Conservation (phyloP, 1,140 invertebrate genomes). For the Trachymyrmex cornetzi region DNA sequence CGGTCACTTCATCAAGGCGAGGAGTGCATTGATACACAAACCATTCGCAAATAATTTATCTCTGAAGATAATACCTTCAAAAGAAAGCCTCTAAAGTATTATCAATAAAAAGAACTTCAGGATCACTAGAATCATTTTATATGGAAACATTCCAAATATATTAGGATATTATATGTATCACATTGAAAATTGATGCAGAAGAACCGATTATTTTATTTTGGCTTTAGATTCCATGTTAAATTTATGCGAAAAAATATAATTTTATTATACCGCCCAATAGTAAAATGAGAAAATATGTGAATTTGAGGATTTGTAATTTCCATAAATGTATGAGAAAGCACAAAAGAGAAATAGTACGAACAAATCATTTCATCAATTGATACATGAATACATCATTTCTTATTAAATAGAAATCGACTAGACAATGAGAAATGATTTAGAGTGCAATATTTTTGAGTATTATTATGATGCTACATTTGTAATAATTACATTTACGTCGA, state of each 20-base stretch:
- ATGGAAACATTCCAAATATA: not conserved
- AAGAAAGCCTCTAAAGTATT: no score
- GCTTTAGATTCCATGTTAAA: not conserved
- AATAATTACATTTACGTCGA: conserved; percentile 23
- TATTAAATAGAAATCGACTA: conserved; percentile 12
- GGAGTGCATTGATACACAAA: no score
- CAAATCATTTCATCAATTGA: not conserved
- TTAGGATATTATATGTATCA: not conserved
- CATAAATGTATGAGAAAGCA: conserved; percentile 4
- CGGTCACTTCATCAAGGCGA: no score
- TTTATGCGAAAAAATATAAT: conserved; percentile 1
- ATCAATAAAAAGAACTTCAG: not conserved
- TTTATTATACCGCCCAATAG: not conserved
- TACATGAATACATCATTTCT: conserved; percentile 2
- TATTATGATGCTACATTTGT: conserved; percentile 26
- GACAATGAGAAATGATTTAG: conserved; percentile 17
- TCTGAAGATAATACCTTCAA: no score
- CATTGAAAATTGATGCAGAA: conserved; percentile 4
- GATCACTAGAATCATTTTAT: not conserved
- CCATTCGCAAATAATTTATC: no score
- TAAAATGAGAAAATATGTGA: not conserved
- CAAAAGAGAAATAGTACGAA: conserved; percentile 10
- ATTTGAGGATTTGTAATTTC: not conserved
- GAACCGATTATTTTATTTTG: conserved; percentile 1
- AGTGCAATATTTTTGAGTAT: conserved; percentile 71